Percentiles rank a stretch among this genome's conserved stretches.
Conservation (phyloP, 1,140 invertebrate species). For the Drosophila tristis region DNA sequence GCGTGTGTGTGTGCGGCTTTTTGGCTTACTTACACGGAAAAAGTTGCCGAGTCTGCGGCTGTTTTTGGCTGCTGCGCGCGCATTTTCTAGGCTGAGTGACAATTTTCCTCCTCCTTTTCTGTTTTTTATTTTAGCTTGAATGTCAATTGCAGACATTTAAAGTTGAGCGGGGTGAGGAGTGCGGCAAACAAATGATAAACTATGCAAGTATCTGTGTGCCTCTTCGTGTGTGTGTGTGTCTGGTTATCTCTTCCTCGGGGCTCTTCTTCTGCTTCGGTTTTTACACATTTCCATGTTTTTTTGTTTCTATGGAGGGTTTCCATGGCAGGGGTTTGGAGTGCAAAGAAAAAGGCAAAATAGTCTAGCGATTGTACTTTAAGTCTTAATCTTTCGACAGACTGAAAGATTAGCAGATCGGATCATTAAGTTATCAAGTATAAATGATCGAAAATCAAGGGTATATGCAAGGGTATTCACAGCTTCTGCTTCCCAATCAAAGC, state of each 20-base stretch:
- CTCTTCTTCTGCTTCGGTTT: constrained; percentile 59
- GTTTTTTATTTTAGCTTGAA: constrained; percentile 54
- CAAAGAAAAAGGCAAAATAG: constrained; percentile 30
- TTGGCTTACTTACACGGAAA: constrained; percentile 65
- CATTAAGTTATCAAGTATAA: too few relatives aligned
- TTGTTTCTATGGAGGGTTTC: constrained; percentile 40
- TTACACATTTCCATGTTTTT: constrained; percentile 40
- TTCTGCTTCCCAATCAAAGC: too few relatives aligned
- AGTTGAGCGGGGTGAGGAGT: constrained; percentile 47
- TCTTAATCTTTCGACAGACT: too few relatives aligned
- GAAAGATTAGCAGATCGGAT: too few relatives aligned
- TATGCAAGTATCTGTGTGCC: constrained; percentile 45
- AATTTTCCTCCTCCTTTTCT: constrained; percentile 40
- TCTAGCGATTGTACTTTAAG: too few relatives aligned
- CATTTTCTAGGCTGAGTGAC: constrained; percentile 76
- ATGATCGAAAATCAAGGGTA: too few relatives aligned
- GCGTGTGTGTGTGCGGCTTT: constrained; percentile 48
- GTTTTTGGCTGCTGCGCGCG: constrained; percentile 72
- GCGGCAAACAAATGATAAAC: constrained; percentile 66
- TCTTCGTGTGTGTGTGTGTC: constrained; percentile 39
- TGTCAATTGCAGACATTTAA: constrained; percentile 82
- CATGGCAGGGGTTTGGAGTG: background rate
- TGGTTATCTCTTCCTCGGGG: constrained; percentile 54
- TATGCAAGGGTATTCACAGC: too few relatives aligned
- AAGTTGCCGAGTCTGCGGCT: constrained; percentile 53